phyloP scores from a whole-genome alignment of 2,888 invertebrate genomes.

The Drosophila engyochracea region DNA sequence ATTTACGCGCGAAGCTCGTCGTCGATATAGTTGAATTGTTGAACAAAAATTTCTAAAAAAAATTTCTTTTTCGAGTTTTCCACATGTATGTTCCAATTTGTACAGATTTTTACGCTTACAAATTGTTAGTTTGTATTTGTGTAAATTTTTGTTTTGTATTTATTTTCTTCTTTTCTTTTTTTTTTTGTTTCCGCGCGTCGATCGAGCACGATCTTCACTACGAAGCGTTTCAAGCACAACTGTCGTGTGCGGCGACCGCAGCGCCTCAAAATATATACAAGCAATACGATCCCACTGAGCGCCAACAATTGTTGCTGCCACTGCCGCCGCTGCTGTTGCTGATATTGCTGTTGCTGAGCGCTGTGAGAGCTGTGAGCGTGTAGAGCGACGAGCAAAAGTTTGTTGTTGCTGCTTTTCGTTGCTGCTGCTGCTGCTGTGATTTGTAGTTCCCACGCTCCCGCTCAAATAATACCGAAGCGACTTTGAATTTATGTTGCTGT shows the following conservation, averaged over 20 bases:
- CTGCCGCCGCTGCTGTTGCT: conserved; percentile 31
- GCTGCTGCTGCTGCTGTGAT: conserved; percentile 55
- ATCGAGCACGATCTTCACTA: conserved; percentile 82
- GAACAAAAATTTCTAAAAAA: conserved; percentile 54
- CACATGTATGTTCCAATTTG: conserved; percentile 41
- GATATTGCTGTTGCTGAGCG: conserved; percentile 32
- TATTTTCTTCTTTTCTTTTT: conserved; percentile 17
- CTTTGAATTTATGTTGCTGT: conserved; percentile 69
- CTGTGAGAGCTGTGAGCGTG: conserved; percentile 59
- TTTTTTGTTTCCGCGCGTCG: conserved; percentile 47
- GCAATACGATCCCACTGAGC: conserved; percentile 29
- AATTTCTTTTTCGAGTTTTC: conserved; percentile 63
- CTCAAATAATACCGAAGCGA: conserved; percentile 62
- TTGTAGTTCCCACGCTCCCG: conserved; percentile 75
- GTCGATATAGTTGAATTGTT: conserved; percentile 36
- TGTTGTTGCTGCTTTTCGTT: conserved; percentile 15
- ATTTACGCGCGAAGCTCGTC: conserved; percentile 72
- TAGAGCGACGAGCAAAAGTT: conserved; percentile 47
- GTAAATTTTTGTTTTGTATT: conserved; percentile 22
- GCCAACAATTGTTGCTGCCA: conserved; percentile 43
- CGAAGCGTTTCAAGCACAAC: conserved; percentile 84
- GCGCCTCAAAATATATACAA: conserved; percentile 69
- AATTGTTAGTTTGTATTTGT: conserved; percentile 25
- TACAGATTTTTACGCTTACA: conserved; percentile 31
- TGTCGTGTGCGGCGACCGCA: conserved; percentile 72